Evolutionary conservation across 2,888 invertebrate genomes (phyloP).

Genomic region (Metellina segmentata): DNA sequence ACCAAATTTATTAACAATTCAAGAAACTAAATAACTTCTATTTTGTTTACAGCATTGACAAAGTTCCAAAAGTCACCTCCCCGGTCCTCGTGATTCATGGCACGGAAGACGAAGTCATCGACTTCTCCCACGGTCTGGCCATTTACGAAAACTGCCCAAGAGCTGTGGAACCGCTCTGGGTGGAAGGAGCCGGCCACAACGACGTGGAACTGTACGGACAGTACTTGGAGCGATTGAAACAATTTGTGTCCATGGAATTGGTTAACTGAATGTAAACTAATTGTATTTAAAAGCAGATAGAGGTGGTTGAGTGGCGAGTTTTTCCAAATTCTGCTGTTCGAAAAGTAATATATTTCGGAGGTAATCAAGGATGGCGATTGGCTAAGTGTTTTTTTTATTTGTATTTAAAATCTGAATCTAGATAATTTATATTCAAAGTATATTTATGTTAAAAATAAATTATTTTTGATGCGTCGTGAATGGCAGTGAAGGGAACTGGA

Average conservation of each 20-base stretch:
- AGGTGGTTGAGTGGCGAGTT: neutral
- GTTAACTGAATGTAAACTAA: constrained; percentile 88
- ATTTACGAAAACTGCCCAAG: constrained; percentile 98
- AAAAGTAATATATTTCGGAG: constrained; percentile 10
- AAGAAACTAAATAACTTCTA: neutral
- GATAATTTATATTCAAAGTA: constrained; percentile 45
- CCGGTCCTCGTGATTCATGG: constrained; percentile 99
- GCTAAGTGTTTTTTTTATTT: constrained; percentile 60
- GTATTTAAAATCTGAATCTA: constrained; percentile 29
- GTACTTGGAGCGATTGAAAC: constrained; percentile 97
- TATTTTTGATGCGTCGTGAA: constrained; percentile 42
- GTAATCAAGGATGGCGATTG: constrained; percentile 36
- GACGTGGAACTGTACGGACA: constrained; percentile 98
- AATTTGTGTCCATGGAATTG: constrained; percentile 95
- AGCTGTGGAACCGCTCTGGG: constrained; percentile 98
- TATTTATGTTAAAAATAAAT: constrained; percentile 57
- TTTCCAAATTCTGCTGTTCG: neutral
- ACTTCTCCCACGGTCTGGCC: constrained; percentile 97
- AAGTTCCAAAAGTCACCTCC: constrained; percentile 97
- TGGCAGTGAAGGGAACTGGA: neutral
- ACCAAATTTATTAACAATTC: too few species aligned
- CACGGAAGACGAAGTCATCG: constrained; percentile 99
- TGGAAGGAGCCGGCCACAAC: constrained; percentile 98
- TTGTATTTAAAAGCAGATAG: neutral
- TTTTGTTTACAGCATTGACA: constrained; percentile 91